Conservation (phyloP, 1,140 invertebrate species). For the Procambarus virginalis region DNA sequence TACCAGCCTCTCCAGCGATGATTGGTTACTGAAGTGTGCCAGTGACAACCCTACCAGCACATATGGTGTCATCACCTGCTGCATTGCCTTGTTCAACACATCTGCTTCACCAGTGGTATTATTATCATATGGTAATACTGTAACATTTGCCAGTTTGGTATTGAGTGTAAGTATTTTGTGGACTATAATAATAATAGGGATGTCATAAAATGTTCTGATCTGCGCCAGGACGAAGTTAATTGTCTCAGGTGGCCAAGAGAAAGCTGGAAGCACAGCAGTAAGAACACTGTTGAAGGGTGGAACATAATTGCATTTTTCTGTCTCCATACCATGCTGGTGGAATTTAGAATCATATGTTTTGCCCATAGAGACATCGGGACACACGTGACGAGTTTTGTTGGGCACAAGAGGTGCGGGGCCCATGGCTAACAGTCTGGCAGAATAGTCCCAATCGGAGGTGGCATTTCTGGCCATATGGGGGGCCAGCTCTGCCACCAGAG, state of each 20-base stretch:
- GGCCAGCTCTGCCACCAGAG: neutral
- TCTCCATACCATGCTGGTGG: conserved; percentile 18
- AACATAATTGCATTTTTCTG: neutral
- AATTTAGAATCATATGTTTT: neutral
- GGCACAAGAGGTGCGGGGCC: neutral
- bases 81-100: neutral
- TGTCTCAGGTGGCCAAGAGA: neutral
- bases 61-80: neutral
- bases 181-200: neutral
- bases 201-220: conserved; percentile 15
- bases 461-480: neutral
- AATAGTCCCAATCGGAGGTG: neutral
- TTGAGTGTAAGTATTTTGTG: no score
- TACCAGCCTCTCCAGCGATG: conserved; percentile 20
- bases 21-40: conserved; percentile 35
- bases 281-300: conserved; percentile 14
- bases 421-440: neutral
- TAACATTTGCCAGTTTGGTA: neutral
- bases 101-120: neutral
- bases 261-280: neutral
- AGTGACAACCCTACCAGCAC: neutral
- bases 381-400: neutral
- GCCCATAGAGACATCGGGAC: neutral
- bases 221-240: neutral
- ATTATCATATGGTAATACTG: neutral